A percentile compares a stretch with the other conserved stretches of the same genome.
Evolutionary conservation across 1,140 invertebrate genomes (phyloP).

Genomic region (Batillaria attramentaria): DNA sequence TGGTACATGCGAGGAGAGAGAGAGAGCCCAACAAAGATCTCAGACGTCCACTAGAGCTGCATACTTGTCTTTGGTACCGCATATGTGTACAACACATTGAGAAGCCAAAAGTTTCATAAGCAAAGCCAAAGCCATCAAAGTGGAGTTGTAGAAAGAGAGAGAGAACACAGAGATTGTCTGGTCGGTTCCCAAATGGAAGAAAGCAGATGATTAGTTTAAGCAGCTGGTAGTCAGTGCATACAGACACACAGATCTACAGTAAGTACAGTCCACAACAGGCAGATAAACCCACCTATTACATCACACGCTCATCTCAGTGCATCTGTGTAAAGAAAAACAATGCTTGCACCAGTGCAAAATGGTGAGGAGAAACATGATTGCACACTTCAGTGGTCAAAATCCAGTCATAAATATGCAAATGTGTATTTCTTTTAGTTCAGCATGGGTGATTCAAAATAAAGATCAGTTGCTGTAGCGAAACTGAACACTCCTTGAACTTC

Average conservation of each 20-base stretch:
- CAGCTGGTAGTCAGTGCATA: not conserved
- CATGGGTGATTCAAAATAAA: not conserved
- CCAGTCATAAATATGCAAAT: not conserved
- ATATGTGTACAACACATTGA: no score
- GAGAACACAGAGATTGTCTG: not conserved
- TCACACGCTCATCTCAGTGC: not conserved
- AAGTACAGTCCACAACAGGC: not conserved
- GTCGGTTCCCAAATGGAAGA: no score
- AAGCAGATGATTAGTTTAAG: no score
- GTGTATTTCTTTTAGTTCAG: not conserved
- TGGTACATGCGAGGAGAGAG: no score
- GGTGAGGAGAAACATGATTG: not conserved
- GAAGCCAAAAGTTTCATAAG: no score
- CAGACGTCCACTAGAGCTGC: no score
- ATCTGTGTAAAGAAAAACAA: constrained; percentile 15
- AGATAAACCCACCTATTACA: constrained; percentile 14
- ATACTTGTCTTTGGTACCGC: no score
- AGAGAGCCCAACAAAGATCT: no score
- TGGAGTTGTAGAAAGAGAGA: not conserved
- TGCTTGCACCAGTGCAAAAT: not conserved
- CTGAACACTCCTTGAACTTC: not conserved
- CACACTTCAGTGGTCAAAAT: not conserved
- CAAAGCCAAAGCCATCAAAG: not conserved
- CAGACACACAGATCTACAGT: not conserved
- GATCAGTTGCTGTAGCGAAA: not conserved